phyloP scores from a whole-genome alignment of 2,888 invertebrate genomes.

The Eledona agricola region DNA sequence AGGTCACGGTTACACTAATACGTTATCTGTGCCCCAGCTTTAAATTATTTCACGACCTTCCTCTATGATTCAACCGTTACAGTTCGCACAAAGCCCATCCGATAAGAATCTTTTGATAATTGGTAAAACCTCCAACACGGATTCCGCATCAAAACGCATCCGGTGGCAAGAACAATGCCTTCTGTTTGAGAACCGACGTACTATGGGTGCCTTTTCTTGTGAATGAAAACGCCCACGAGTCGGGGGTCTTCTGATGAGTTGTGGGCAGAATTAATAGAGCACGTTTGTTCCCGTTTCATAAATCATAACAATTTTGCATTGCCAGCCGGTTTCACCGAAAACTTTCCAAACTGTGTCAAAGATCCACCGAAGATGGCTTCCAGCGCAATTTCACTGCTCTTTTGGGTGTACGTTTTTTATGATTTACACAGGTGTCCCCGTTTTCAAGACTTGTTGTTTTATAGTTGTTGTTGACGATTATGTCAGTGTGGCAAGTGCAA shows the following conservation, averaged over 20 bases:
- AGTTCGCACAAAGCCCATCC: constrained; percentile 9
- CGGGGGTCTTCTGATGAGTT: constrained; percentile 18
- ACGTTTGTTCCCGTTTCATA: constrained; percentile 16
- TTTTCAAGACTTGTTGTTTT: too few species aligned
- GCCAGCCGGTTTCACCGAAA: constrained; percentile 18
- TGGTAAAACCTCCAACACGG: constrained; percentile 1
- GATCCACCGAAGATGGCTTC: constrained; percentile 15
- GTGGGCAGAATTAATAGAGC: constrained; percentile 20
- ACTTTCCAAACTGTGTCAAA: constrained; percentile 21
- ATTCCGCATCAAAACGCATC: constrained; percentile 3
- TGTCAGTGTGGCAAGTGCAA: constrained; percentile 21
- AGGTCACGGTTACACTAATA: constrained; percentile 24
- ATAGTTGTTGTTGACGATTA: constrained; percentile 15
- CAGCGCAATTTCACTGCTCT: constrained; percentile 17
- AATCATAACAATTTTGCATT: constrained; percentile 14
- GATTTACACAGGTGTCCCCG: constrained; percentile 8
- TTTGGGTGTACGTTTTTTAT: constrained; percentile 12
- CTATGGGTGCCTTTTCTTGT: too few species aligned
- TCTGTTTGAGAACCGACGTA: too few species aligned
- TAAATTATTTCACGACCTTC: constrained; percentile 17
- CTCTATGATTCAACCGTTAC: constrained; percentile 23
- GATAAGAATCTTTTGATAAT: constrained; percentile 13
- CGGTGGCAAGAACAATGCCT: too few species aligned
- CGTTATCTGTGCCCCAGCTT: constrained; percentile 6
- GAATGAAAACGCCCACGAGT: constrained; percentile 25